Conservation (phyloP, 2,888 invertebrate species). For the Macaria notata region DNA sequence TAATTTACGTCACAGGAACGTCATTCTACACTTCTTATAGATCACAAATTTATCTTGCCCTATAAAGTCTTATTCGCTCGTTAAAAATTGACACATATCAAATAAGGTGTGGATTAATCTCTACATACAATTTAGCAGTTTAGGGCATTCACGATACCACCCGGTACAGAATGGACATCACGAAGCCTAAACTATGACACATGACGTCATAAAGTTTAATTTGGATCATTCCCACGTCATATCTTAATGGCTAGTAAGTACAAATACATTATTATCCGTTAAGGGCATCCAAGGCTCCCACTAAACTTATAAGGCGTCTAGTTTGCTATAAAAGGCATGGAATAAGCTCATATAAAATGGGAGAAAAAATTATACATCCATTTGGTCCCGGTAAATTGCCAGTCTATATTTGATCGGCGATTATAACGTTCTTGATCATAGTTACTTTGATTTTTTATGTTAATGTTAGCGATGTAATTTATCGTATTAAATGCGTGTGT, state of each 20-base stretch:
- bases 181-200: conserved; percentile 43
- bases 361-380: conserved; percentile 36
- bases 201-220: conserved; percentile 68
- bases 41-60: background rate
- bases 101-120: conserved; percentile 38
- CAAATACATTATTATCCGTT: conserved; percentile 60
- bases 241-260: conserved; percentile 52
- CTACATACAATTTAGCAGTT: conserved; percentile 37
- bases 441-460: background rate
- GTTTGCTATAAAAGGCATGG: conserved; percentile 41
- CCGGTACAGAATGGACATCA: conserved; percentile 41
- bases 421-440: conserved; percentile 13
- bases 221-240: conserved; percentile 65
- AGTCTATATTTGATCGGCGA: conserved; percentile 20
- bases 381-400: conserved; percentile 28
- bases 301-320: conserved; percentile 50
- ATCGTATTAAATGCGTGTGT: too few relatives aligned
- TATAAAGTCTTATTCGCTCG: conserved; percentile 18
- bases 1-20: too few relatives aligned
- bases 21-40: too few relatives aligned
- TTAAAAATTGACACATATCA: conserved; percentile 29
- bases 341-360: conserved; percentile 36
- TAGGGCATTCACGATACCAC: conserved; percentile 34
- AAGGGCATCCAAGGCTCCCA: conserved; percentile 60
- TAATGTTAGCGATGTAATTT: too few relatives aligned